Conservation (phyloP, 2,113 vertebrate genomes). For the Plestiodon gilberti region DNA sequence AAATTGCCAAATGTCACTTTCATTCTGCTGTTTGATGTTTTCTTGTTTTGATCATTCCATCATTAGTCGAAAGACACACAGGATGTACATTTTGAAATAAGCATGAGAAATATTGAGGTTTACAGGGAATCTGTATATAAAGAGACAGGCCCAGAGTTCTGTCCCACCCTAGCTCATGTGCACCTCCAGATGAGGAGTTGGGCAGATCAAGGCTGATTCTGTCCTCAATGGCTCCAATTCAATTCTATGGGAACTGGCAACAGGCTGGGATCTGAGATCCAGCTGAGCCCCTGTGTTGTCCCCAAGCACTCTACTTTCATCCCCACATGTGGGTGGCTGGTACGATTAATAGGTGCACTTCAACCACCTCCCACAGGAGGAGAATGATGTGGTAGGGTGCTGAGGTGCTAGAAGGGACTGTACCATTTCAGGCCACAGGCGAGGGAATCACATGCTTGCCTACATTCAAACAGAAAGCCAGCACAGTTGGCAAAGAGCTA, state of each 20-base stretch:
- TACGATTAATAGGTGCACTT: not conserved
- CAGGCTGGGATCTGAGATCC: not conserved
- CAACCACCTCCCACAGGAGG: no score
- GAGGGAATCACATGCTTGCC: no score
- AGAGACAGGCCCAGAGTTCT: not conserved
- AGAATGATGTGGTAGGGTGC: no score
- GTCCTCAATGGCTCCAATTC: not conserved
- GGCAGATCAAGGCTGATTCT: not conserved
- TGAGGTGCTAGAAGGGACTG: no score
- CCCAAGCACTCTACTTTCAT: not conserved
- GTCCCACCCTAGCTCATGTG: not conserved
- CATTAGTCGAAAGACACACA: no score
- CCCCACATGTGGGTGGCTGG: not conserved
- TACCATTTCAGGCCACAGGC: no score
- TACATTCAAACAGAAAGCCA: no score
- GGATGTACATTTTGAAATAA: no score
- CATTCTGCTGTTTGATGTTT: not conserved
- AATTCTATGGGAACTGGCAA: not conserved
- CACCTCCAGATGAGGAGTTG: not conserved
- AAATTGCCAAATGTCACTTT: not conserved
- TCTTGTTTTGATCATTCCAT: not conserved
- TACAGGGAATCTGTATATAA: not conserved
- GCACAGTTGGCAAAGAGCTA: no score
- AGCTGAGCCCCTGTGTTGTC: no score
- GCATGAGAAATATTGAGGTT: not conserved